Evolutionary conservation across 2,888 invertebrate species (phyloP).

Genomic region (Megastigmus dorsalis): DNA sequence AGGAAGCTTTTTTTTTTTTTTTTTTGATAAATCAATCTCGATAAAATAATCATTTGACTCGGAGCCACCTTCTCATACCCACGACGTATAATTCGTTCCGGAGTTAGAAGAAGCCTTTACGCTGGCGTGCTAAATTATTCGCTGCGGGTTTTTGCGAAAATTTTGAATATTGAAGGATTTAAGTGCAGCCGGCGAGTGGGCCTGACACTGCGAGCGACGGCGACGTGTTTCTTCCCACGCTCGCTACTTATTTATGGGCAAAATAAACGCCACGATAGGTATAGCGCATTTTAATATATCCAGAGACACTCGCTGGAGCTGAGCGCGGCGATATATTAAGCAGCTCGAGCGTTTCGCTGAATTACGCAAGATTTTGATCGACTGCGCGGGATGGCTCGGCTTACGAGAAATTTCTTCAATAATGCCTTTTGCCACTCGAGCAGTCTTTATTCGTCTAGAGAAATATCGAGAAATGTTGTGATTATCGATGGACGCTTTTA

Average conservation of each 20-base stretch:
- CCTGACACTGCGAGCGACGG: too few relatives aligned
- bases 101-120: too few relatives aligned
- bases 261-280: neutral
- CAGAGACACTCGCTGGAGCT: neutral
- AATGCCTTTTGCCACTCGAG: neutral
- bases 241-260: neutral
- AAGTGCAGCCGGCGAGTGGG: too few relatives aligned
- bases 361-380: conserved; percentile 5
- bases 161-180: too few relatives aligned
- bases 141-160: too few relatives aligned
- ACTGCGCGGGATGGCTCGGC: neutral
- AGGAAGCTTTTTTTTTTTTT: too few relatives aligned
- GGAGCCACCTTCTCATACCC: too few relatives aligned
- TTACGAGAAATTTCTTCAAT: conserved; percentile 9
- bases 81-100: too few relatives aligned
- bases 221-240: too few relatives aligned
- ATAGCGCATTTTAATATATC: conserved; percentile 7
- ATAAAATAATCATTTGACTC: conserved; percentile 2
- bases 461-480: neutral
- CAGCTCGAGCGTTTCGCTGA: neutral
- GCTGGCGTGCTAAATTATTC: too few relatives aligned
- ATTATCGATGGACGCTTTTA: too few relatives aligned
- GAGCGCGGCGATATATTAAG: neutral
- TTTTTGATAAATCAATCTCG: conserved; percentile 4
- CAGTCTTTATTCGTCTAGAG: too few relatives aligned